Conservation (phyloP, 30 jellyfish, hydroid and myxozoan species). For the Cassiopea xamachana region DNA sequence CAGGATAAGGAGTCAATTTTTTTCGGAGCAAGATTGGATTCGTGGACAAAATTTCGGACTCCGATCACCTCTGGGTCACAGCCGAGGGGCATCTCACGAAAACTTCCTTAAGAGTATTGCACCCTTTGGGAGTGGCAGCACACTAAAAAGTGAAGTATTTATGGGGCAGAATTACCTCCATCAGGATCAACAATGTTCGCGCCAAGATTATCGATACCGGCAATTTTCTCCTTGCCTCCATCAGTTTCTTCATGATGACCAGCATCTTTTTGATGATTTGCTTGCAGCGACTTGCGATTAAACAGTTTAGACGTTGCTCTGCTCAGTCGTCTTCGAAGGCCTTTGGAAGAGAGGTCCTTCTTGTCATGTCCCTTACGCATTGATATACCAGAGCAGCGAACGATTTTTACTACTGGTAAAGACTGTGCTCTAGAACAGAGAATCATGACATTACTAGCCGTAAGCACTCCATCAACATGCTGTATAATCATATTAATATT, state of each 20-base stretch:
- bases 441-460: background rate
- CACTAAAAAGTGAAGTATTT: no score
- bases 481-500: no score
- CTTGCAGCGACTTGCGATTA: slow-evolving; percentile 73
- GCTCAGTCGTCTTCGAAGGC: slow-evolving; percentile 77
- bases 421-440: slow-evolving; percentile 76
- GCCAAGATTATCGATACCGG: slow-evolving; percentile 60
- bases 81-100: no score
- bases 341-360: slow-evolving; percentile 67
- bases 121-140: no score
- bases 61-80: no score
- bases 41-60: no score
- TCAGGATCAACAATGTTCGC: slow-evolving; percentile 26
- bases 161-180: background rate
- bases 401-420: slow-evolving; percentile 81
- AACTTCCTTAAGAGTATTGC: no score
- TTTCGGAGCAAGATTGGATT: no score
- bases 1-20: no score
- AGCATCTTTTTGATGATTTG: slow-evolving; percentile 40
- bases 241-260: slow-evolving; percentile 26
- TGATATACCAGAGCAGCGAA: slow-evolving; percentile 66
- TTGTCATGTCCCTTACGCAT: slow-evolving; percentile 56
- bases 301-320: slow-evolving; percentile 91
- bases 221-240: background rate
- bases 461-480: background rate